Percentiles rank a stretch among this genome's conserved stretches.
phyloP scores from a whole-genome alignment of 2,113 vertebrate genomes.

The Ictalurus furcatus region DNA sequence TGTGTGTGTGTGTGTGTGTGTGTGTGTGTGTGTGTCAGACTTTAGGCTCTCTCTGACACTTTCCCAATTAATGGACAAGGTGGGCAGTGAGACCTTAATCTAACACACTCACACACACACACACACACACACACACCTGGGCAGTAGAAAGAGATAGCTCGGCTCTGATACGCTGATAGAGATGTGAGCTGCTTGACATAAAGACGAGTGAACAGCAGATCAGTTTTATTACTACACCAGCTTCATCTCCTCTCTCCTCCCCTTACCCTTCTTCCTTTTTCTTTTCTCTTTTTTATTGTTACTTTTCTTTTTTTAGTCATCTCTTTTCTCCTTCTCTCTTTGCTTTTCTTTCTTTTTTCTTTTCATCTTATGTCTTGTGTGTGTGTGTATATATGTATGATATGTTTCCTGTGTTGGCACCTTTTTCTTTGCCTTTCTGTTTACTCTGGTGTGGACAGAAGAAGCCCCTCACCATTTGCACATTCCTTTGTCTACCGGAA shows the following conservation, averaged over 20 bases:
- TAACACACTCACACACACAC: not conserved
- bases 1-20: slow-evolving; percentile 5
- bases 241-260: not conserved
- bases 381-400: too few relatives aligned
- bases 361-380: not conserved
- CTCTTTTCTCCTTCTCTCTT: too few relatives aligned
- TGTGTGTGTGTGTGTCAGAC: not conserved
- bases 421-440: too few relatives aligned
- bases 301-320: not conserved
- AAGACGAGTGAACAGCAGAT: not conserved
- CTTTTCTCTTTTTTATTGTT: not conserved
- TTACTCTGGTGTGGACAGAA: too few relatives aligned
- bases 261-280: not conserved
- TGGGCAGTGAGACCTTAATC: not conserved
- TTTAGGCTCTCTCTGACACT: not conserved
- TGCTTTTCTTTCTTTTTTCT: not conserved
- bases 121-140: not conserved
- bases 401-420: too few relatives aligned
- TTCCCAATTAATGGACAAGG: not conserved
- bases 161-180: not conserved
- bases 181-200: not conserved
- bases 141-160: not conserved
- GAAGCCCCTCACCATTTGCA: too few relatives aligned
- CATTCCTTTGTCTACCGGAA: too few relatives aligned
- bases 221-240: not conserved